These are phyloP conservation scores for Clarias pachynema DNA, from an alignment of 2,797 vertebrate species.

Conservation along the genomic window DNA sequence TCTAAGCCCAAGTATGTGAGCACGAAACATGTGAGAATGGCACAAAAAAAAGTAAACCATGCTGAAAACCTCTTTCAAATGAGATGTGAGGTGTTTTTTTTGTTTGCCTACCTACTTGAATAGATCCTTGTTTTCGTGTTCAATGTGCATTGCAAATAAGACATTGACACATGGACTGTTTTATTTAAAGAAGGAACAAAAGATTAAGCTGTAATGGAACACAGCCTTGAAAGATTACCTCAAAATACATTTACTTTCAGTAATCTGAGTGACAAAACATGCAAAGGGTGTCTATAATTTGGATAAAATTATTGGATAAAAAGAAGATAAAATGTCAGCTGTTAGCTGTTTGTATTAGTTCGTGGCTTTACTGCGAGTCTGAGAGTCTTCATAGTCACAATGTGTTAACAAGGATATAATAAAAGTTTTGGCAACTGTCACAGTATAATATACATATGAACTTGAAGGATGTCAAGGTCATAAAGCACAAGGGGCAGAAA, in stretches of 20 bases:
- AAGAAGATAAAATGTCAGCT: not conserved
- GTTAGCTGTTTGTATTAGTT: not conserved
- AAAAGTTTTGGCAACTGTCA: slow-evolving; percentile 19
- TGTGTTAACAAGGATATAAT: slow-evolving; percentile 21
- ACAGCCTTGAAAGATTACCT: not conserved
- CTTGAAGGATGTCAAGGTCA: slow-evolving; percentile 40
- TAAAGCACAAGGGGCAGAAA: slow-evolving; percentile 46
- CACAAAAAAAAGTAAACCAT: slow-evolving; percentile 51
- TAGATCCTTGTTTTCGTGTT: slow-evolving; percentile 39
- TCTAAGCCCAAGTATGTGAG: slow-evolving; percentile 32
- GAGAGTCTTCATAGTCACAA: slow-evolving; percentile 28
- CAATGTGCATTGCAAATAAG: slow-evolving; percentile 14
- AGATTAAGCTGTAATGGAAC: slow-evolving; percentile 7
- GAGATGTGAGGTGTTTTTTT: slow-evolving; percentile 40
- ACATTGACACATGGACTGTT: not conserved
- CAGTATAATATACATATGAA: slow-evolving; percentile 28
- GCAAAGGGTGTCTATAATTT: not conserved
- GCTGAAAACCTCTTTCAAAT: slow-evolving; percentile 37
- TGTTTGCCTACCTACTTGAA: slow-evolving; percentile 43
- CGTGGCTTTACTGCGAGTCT: slow-evolving; percentile 29
- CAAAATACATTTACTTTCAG: not conserved
- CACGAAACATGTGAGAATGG: slow-evolving; percentile 20
- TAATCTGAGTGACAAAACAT: not conserved
- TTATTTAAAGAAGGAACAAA: slow-evolving; percentile 31
- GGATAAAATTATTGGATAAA: no score